phyloP scores from a whole-genome alignment of 2,888 invertebrate genomes.

The Drosophila fungiperda region DNA sequence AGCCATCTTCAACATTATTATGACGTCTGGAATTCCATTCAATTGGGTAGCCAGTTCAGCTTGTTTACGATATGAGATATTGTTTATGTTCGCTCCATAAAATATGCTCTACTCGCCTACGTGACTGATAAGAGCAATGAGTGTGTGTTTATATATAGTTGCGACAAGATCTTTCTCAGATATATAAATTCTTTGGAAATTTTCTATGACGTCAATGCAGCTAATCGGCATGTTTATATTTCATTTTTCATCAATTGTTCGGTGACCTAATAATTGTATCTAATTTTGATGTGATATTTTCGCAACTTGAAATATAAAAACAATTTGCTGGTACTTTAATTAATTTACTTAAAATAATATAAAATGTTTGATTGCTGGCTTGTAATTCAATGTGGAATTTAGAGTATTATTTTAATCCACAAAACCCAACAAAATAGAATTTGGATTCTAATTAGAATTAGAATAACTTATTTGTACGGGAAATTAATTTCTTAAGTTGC shows the following conservation, averaged over 20 bases:
- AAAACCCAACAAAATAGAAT: too few species aligned
- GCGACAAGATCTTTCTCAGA: conserved; percentile 37
- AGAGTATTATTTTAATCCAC: background rate
- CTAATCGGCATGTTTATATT: conserved; percentile 13
- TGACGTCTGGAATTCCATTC: conserved; percentile 36
- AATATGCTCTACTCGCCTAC: conserved; percentile 29
- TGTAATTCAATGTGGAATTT: background rate
- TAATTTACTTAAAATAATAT: background rate
- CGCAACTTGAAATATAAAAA: background rate
- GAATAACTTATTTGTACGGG: background rate
- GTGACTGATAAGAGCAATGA: conserved; percentile 48
- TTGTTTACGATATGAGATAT: conserved; percentile 35
- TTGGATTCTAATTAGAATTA: background rate
- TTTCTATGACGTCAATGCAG: conserved; percentile 36
- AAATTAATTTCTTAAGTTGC: background rate
- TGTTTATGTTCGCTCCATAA: conserved; percentile 37
- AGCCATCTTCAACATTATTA: conserved; percentile 13
- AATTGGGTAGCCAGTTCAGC: conserved; percentile 33
- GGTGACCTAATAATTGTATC: background rate
- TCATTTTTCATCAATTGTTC: conserved; percentile 8
- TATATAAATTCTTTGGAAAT: conserved; percentile 19
- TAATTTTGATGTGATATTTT: background rate
- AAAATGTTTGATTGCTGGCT: background rate
- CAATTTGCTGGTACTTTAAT: background rate
- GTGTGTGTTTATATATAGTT: conserved; percentile 24